Evolutionary conservation across 2,113 vertebrate species (phyloP).

Genomic region (Sebastes fasciatus): DNA sequence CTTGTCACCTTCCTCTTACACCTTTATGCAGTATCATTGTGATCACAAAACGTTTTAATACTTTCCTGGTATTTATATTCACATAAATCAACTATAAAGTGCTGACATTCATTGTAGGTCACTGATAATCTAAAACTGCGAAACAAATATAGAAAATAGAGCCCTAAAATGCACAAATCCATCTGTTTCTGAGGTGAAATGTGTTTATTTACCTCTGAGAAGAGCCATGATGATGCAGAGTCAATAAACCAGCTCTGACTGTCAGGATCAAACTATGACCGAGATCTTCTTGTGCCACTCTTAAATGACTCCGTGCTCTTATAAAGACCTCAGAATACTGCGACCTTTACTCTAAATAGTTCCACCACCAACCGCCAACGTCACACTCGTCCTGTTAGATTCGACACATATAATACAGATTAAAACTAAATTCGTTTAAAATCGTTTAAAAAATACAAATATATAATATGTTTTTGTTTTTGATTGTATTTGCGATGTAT

Average conservation of each 20-base stretch:
- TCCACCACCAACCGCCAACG: accelerated
- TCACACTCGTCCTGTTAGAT: conserved; percentile 28
- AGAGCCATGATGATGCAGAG: conserved; percentile 82
- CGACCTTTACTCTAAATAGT: conserved; percentile 77
- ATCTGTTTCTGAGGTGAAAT: background rate
- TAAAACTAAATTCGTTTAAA: background rate
- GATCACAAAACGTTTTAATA: background rate
- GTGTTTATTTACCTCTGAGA: conserved; percentile 80
- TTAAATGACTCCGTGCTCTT: background rate
- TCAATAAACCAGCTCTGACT: conserved; percentile 14
- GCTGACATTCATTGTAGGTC: background rate
- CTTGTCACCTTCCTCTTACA: conserved; percentile 60
- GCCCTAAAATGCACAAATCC: background rate
- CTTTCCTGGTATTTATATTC: background rate
- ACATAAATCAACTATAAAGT: background rate
- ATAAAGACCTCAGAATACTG: background rate
- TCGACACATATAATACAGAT: conserved; percentile 43
- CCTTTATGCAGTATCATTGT: background rate
- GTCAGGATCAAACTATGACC: background rate
- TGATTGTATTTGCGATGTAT: accelerated
- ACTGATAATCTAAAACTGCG: accelerated
- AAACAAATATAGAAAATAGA: background rate
- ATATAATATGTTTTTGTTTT: accelerated
- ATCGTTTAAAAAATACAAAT: accelerated
- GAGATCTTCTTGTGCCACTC: background rate